Evolutionary conservation across 2,888 invertebrate genomes (phyloP).

Genomic region (Punctoribates punctum): DNA sequence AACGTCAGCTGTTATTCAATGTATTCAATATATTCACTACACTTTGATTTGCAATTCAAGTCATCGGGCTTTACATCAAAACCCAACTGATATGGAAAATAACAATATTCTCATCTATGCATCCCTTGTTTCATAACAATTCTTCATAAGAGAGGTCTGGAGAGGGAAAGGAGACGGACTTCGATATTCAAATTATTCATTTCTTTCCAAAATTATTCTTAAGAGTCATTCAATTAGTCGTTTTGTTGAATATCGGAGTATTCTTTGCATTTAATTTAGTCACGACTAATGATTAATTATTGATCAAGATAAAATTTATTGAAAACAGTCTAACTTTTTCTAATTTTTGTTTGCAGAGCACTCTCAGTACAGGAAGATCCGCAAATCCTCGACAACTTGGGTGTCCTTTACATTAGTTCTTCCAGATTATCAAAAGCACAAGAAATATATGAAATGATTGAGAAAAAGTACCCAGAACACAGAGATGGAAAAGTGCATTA

Average conservation of each 20-base stretch:
- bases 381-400: constrained; percentile 46
- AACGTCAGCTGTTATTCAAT: constrained; percentile 9
- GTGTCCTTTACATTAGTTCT: constrained; percentile 45
- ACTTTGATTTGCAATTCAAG: constrained; percentile 33
- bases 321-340: neutral
- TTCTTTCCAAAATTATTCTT: too few species aligned
- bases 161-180: too few species aligned
- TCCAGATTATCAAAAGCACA: constrained; percentile 44
- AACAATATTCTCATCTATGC: neutral
- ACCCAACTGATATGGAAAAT: neutral
- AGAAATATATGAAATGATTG: constrained; percentile 41
- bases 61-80: neutral
- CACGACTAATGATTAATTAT: neutral
- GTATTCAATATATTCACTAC: constrained; percentile 10
- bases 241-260: too few species aligned
- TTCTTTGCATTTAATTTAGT: too few species aligned
- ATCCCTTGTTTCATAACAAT: neutral
- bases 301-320: neutral
- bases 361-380: constrained; percentile 46
- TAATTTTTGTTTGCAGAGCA: constrained; percentile 43
- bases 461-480: constrained; percentile 42
- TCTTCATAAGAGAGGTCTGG: neutral
- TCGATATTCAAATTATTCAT: too few species aligned
- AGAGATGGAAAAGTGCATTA: constrained; percentile 45
- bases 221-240: too few species aligned